Percentiles rank a stretch among this genome's conserved stretches.
Evolutionary conservation across 2,113 vertebrate genomes (phyloP).

Genomic region (Lophius piscatorius): DNA sequence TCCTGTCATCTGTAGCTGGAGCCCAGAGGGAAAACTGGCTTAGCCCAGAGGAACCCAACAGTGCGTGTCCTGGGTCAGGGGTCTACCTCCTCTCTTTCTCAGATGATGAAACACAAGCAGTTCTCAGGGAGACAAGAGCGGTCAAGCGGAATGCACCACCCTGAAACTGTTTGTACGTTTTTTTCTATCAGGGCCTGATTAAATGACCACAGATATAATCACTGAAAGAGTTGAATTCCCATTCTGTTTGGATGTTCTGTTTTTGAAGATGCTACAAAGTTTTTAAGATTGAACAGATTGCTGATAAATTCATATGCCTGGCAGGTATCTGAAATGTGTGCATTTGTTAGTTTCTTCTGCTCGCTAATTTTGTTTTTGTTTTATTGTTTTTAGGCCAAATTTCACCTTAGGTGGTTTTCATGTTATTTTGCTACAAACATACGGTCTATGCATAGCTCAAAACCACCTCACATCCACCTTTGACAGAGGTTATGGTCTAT

Average conservation of each 20-base stretch:
- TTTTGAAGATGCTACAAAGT: background rate
- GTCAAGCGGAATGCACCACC: conserved; percentile 42
- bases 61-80: conserved; percentile 67
- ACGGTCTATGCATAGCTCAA: too few species aligned
- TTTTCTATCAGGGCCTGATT: conserved; percentile 52
- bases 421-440: too few species aligned
- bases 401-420: too few species aligned
- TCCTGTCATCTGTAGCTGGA: conserved; percentile 18
- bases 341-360: background rate
- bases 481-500: too few species aligned
- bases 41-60: conserved; percentile 51
- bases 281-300: background rate
- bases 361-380: background rate
- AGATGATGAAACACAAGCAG: conserved; percentile 64
- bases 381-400: too few species aligned
- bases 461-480: too few species aligned
- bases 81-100: conserved; percentile 60
- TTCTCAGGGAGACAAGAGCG: conserved; percentile 45
- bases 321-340: too few species aligned
- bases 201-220: conserved; percentile 49
- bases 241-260: background rate
- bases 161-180: conserved; percentile 43
- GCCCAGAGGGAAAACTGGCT: conserved; percentile 16
- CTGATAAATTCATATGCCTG: background rate
- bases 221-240: conserved; percentile 11